A percentile compares a stretch with the other conserved stretches of the same genome.
Evolutionary conservation across 2,797 vertebrate species (phyloP).

Genomic region (Lacerta agilis): DNA sequence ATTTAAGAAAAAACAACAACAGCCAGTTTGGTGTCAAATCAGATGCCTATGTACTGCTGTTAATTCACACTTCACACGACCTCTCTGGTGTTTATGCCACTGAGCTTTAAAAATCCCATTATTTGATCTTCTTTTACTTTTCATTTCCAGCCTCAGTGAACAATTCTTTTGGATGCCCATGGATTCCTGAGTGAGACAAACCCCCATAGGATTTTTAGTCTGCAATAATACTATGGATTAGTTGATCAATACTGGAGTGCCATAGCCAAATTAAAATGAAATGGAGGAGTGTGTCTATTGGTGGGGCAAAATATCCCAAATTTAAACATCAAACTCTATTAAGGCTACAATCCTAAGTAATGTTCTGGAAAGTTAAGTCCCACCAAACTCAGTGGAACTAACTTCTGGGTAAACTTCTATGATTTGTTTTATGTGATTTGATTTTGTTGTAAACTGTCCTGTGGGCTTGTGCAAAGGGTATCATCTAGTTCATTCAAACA

Average conservation of each 20-base stretch:
- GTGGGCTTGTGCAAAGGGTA: too few relatives aligned
- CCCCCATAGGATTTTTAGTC: not conserved
- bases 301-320: not conserved
- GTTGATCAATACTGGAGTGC: not conserved
- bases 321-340: not conserved
- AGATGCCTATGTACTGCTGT: not conserved
- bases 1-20: constrained; percentile 1
- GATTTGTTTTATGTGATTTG: too few relatives aligned
- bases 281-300: too few relatives aligned
- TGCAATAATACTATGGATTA: accelerated
- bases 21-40: not conserved
- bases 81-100: not conserved
- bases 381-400: not conserved
- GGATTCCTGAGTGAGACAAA: not conserved
- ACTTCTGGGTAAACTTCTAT: not conserved
- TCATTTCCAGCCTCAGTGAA: not conserved
- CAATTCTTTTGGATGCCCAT: not conserved
- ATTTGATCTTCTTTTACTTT: constrained; percentile 19
- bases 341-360: not conserved
- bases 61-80: not conserved
- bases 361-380: not conserved
- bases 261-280: not conserved
- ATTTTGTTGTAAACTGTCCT: too few relatives aligned
- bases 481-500: too few relatives aligned
- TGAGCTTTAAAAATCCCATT: not conserved